Base-by-base conservation (phyloP, 2,888 invertebrate genomes). In the Cryptus viduatorius region DNA sequence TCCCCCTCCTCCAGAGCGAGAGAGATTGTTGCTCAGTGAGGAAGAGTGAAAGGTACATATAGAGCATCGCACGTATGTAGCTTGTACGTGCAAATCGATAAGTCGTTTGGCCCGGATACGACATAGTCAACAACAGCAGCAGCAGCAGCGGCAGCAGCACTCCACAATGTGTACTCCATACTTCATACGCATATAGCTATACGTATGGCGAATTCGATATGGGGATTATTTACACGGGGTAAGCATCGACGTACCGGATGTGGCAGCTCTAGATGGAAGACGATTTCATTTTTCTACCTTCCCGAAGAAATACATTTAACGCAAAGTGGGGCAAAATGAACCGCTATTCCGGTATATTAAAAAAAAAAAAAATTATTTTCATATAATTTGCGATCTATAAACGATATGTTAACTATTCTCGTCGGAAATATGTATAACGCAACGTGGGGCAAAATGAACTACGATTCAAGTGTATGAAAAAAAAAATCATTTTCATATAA, bases 31-130 rank as follows among this genome's bases (percentile, higher is more conserved):
- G 29, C 4, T 12, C 29, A 14, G 29, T 48, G 71, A 44, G 53
- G 31, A 44, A 78, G 68, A 73, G 72, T 24, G 72, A 78, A 50
- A 78, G 37, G 64, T 31, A 56, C 42, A 48, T n/a, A 37, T 56
- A 56, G 44, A 44, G 42, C 24, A 37, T 76, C 59, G 46, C 71
- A 46, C 64, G 44, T 53, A 73, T 71, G 68, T 64, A 56, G 77
- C 64, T 12, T 56, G 71, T 61, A 73, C 73, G 61, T 73, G 71
- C 64, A 78, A 81, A 81, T 84, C 80, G 77, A 84, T 84, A 84
- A 80, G 84, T 84, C 80, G 68, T 80, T 77, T 71, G 59, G 76
- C 76, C 68, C 80, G 83, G 71, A 76, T 69, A 72, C 78, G 82
- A 82, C 75, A 53, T 53, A 50, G 53, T 46, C 59, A 71, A 59